Base-by-base conservation (phyloP, 2,113 vertebrate species). In the Seriola aureovittata region DNA sequence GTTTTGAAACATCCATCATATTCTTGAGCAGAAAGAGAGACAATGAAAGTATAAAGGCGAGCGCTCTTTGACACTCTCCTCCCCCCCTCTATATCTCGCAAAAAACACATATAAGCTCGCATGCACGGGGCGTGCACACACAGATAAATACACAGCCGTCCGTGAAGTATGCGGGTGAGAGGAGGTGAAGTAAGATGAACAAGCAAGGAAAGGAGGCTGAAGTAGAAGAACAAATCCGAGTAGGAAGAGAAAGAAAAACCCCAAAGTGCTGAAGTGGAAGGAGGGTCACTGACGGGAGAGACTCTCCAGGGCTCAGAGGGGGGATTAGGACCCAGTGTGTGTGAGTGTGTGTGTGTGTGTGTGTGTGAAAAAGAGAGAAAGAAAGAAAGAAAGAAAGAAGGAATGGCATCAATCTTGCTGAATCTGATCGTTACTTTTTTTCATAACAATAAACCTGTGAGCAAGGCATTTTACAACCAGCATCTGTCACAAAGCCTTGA, bases 1-100 rank as follows among this genome's bases (percentile, higher is more conserved):
- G 82, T 91, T 93, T 89, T 88, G 71, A 91, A 87, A 90, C 84
- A 91, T 91, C 90, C 87, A 91, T 88, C 83, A 91, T 66, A 71
- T 86, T 86, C 79, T 65, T 65, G 64, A 84, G 82, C 80, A 77
- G 75, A 88, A 73, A 74, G 50, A 52, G 78, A 82, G 46, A 44
- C 44, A 73, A 87, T 75, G 59, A 81, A 84, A 81, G 68, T 70
- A 68, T 74, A 79, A 75, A 89, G 71, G 71, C 2, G 48, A 78
- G 68, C 50, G 25, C 54, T 71, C 87, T 89, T 71, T 82, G 75
- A 88, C 70, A 60, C 75, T 6, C 65, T 0, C 64, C 57, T 21
- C 65, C 36, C 40, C 54, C 38, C 44, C 5, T 8, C 48, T 10
- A 54, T 66, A 64, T 52, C 62, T 12, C 0, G 1, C 46, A 76